phyloP scores from a whole-genome alignment of 1,140 invertebrate species.

The Acromyrmex echinatior region DNA sequence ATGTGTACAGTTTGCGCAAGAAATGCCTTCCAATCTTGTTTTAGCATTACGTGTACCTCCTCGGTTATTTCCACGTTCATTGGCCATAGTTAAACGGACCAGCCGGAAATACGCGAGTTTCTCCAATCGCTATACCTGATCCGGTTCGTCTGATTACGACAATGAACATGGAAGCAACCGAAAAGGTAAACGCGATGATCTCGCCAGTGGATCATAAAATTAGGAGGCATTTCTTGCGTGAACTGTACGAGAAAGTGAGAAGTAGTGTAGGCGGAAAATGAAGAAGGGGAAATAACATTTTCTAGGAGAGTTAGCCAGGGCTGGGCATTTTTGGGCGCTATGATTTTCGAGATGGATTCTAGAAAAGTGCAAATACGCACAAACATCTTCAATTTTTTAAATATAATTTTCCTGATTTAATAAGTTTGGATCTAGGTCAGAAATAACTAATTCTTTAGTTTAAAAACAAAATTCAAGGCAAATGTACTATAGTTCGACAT shows the following conservation, averaged over 20 bases:
- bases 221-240: too few species aligned
- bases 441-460: not conserved
- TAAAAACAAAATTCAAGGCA: not conserved
- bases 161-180: too few species aligned
- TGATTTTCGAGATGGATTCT: not conserved
- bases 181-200: too few species aligned
- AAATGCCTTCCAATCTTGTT: too few species aligned
- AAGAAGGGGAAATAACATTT: conserved; percentile 36
- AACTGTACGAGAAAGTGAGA: conserved; percentile 33
- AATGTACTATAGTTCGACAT: not conserved
- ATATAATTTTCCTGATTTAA: not conserved
- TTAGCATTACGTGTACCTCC: too few species aligned
- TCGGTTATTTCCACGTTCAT: too few species aligned
- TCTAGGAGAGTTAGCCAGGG: conserved; percentile 33
- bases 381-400: not conserved
- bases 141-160: too few species aligned
- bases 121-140: too few species aligned
- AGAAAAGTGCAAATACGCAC: not conserved
- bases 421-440: not conserved
- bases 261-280: conserved; percentile 29
- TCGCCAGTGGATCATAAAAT: too few species aligned
- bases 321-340: conserved; percentile 46
- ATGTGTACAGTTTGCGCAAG: not conserved
- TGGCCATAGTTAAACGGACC: too few species aligned
- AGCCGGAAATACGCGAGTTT: too few species aligned